phyloP scores from a whole-genome alignment of 2,797 vertebrate species.

The Pseudochirops cupreus region DNA sequence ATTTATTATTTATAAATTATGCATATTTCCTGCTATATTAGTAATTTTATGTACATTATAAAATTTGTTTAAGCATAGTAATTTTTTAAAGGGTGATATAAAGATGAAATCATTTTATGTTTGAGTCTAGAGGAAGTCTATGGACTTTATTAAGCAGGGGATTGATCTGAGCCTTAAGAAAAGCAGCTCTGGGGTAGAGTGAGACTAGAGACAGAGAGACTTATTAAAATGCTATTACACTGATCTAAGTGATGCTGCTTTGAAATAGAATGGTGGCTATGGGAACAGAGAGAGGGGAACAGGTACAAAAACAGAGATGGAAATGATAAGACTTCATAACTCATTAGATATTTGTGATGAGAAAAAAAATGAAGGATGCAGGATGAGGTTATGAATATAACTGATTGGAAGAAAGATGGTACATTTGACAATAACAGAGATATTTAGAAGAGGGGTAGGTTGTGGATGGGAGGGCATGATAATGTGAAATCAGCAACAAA shows the following conservation, averaged over 20 bases:
- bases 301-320: background rate
- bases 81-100: background rate
- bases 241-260: background rate
- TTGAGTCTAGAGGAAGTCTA: background rate
- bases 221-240: background rate
- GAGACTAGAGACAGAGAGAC: background rate
- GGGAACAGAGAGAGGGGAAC: background rate
- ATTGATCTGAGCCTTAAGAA: background rate
- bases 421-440: background rate
- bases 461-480: background rate
- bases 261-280: background rate
- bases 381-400: background rate
- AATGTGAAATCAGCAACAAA: background rate
- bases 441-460: background rate
- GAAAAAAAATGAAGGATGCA: background rate
- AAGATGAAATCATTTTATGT: background rate
- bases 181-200: background rate
- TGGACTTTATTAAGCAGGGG: background rate
- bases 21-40: background rate
- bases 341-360: background rate
- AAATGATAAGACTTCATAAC: background rate
- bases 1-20: too few species aligned
- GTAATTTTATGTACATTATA: background rate
- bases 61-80: background rate
- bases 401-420: background rate